Evolutionary conservation across 2,888 invertebrate species (phyloP).

Genomic region (Psylliodes chrysocephalus): DNA sequence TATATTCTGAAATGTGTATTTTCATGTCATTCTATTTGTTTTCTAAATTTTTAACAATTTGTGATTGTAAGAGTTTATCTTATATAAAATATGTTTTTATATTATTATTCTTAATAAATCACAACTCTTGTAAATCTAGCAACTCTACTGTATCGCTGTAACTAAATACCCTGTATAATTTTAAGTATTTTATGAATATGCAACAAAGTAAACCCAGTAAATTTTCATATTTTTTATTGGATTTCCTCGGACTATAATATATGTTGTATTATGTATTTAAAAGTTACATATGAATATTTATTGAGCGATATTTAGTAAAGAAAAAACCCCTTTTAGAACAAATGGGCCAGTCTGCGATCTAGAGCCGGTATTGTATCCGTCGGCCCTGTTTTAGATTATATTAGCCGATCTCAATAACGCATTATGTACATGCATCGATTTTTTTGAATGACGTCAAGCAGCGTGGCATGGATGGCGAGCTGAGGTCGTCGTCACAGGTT

Average conservation of each 20-base stretch:
- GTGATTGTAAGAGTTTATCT: no score
- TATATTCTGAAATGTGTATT: no score
- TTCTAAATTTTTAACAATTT: no score
- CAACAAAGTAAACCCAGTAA: neutral
- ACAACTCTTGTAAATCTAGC: no score
- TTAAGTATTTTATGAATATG: no score
- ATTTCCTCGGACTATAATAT: neutral
- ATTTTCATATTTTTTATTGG: neutral
- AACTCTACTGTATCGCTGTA: no score
- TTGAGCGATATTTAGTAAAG: no score
- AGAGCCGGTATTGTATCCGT: conserved; percentile 7
- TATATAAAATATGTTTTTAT: no score
- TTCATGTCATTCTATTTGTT: no score
- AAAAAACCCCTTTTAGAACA: neutral
- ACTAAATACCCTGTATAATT: no score
- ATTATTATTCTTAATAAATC: no score
- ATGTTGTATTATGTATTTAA: neutral
- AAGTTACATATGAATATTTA: no score
- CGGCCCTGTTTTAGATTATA: conserved; percentile 28
- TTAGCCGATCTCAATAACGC: conserved; percentile 37
- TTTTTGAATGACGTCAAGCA: conserved; percentile 53
- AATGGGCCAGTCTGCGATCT: neutral
- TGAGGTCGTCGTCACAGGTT: conserved; percentile 51
- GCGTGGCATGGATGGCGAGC: conserved; percentile 32
- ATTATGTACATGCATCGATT: conserved; percentile 52